Conservation (phyloP, 2,113 vertebrate species). For the Zosterops borbonicus region DNA sequence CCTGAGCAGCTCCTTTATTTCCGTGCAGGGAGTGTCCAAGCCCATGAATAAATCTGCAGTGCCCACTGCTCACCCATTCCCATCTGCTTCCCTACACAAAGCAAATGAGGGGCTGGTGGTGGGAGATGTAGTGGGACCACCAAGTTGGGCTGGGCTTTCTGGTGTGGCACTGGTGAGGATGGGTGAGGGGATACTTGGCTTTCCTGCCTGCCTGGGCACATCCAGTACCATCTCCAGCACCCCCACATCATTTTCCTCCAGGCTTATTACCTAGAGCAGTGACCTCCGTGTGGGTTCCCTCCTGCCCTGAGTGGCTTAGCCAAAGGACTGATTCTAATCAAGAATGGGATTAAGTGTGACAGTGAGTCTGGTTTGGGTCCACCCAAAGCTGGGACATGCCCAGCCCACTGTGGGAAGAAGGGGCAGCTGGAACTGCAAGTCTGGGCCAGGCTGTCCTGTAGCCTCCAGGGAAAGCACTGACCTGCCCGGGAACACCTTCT, state of each 20-base stretch:
- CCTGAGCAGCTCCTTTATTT: background rate
- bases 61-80: background rate
- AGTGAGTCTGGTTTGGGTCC: background rate
- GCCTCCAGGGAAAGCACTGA: background rate
- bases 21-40: accelerated
- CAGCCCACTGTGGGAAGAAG: background rate
- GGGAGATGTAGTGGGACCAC: background rate
- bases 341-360: background rate
- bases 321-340: accelerated
- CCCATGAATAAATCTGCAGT: background rate
- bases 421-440: background rate
- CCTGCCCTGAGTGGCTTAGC: background rate
- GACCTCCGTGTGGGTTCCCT: background rate
- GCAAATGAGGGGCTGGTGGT: background rate
- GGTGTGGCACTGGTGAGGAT: background rate
- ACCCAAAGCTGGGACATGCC: background rate
- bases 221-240: background rate
- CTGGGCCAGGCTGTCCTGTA: background rate
- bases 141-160: background rate
- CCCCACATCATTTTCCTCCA: background rate
- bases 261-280: background rate
- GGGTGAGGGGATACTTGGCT: background rate
- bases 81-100: background rate
- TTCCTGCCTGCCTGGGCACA: background rate
- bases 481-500: background rate